Evolutionary conservation across 2,797 vertebrate species (phyloP).

Genomic region (Rhincodon typus): DNA sequence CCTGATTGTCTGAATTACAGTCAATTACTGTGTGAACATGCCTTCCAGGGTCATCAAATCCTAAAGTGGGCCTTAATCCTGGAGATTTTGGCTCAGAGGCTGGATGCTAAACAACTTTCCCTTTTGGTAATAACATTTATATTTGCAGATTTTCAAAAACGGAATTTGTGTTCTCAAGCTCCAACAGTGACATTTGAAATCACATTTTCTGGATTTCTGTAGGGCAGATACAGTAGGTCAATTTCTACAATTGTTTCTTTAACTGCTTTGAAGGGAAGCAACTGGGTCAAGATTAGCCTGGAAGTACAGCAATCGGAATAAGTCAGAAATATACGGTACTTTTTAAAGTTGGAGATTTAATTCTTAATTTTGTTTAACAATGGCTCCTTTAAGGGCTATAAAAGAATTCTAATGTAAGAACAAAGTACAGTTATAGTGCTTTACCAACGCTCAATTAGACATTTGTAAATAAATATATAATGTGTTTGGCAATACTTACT

Average conservation of each 20-base stretch:
- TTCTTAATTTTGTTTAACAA: neutral
- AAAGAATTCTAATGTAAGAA: neutral
- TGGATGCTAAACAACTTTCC: too few species aligned
- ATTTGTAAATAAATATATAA: neutral
- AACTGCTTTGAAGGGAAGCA: neutral
- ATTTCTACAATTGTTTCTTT: neutral
- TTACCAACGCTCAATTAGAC: neutral
- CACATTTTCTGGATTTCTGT: neutral
- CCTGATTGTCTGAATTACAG: too few species aligned
- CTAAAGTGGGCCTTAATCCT: too few species aligned
- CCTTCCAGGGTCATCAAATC: too few species aligned
- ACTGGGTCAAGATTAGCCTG: neutral
- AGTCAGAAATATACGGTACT: neutral
- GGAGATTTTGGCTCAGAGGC: too few species aligned
- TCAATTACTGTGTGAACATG: too few species aligned
- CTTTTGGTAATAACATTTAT: neutral
- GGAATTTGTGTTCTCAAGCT: neutral
- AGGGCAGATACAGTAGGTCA: neutral
- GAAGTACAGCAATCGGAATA: neutral
- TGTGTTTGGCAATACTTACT: neutral
- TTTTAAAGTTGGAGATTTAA: neutral
- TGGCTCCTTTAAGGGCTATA: neutral
- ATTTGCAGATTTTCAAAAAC: neutral
- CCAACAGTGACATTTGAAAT: neutral
- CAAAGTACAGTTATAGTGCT: neutral